A percentile compares a stretch with the other conserved stretches of the same genome.
phyloP scores from a whole-genome alignment of 2,888 invertebrate genomes.

The Drosophila anceps region DNA sequence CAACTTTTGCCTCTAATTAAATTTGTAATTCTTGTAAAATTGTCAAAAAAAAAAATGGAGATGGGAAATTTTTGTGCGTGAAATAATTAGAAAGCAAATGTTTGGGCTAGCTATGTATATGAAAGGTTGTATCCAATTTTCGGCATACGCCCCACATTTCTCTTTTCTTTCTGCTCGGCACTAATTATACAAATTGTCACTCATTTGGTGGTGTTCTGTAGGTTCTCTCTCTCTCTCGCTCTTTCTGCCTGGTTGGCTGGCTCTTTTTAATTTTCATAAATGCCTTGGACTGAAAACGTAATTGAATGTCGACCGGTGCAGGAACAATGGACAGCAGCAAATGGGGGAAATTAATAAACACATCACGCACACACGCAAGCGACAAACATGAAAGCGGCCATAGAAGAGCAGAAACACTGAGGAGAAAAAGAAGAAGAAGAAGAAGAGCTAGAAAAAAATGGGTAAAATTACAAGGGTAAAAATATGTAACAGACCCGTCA shows the following conservation, averaged over 20 bases:
- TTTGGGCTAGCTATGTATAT: constrained; percentile 37
- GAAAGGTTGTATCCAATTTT: constrained; percentile 44
- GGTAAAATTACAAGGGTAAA: constrained; percentile 57
- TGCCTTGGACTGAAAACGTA: constrained; percentile 66
- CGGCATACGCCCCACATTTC: constrained; percentile 40
- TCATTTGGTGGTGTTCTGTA: constrained; percentile 46
- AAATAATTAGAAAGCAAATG: constrained; percentile 44
- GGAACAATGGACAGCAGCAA: constrained; percentile 38
- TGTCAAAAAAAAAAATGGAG: constrained; percentile 24
- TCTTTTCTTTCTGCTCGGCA: constrained; percentile 5
- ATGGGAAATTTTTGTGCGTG: constrained; percentile 19
- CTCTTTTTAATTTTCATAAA: constrained; percentile 72
- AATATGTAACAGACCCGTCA: constrained; percentile 60
- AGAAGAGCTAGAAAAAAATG: constrained; percentile 5
- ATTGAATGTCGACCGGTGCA: constrained; percentile 63
- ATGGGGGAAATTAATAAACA: constrained; percentile 67
- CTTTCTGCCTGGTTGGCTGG: constrained; percentile 11
- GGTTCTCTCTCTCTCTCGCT: background rate
- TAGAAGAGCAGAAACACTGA: background rate
- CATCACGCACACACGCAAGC: constrained; percentile 71
- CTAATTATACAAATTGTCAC: constrained; percentile 75
- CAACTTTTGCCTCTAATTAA: constrained; percentile 15
- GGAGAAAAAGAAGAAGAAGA: background rate
- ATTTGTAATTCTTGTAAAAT: constrained; percentile 27
- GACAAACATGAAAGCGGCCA: constrained; percentile 15